Conservation (phyloP, 2,113 vertebrate species). For the Corythaeola cristata region DNA sequence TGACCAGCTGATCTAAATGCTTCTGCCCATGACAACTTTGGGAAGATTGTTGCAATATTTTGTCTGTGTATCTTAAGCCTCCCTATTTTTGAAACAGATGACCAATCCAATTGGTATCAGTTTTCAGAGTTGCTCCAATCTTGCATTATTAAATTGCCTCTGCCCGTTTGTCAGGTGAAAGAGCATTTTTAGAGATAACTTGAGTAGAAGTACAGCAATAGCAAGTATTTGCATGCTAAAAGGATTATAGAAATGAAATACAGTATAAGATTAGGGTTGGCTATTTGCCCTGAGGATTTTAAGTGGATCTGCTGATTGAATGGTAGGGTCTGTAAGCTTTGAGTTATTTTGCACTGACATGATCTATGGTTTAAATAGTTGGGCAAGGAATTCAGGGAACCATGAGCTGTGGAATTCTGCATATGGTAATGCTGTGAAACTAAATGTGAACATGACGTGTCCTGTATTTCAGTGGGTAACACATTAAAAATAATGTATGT, state of each 20-base stretch:
- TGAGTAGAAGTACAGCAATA: neutral
- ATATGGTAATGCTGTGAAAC: neutral
- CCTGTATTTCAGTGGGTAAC: neutral
- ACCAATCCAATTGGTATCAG: neutral
- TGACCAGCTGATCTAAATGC: neutral
- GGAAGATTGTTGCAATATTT: neutral
- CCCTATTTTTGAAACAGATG: neutral
- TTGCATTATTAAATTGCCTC: neutral
- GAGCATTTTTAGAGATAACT: neutral
- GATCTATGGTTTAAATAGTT: neutral
- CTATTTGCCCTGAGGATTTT: constrained; percentile 8
- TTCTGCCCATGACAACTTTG: neutral
- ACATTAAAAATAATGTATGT: neutral
- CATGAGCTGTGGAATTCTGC: neutral
- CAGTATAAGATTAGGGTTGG: neutral
- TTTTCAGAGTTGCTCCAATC: neutral
- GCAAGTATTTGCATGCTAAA: constrained; percentile 28
- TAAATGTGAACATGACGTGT: neutral
- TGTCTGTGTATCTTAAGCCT: neutral
- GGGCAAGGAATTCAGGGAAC: neutral
- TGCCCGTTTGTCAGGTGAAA: neutral
- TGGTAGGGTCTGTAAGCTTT: neutral
- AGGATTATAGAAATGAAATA: constrained; percentile 30
- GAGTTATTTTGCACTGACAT: constrained; percentile 2
- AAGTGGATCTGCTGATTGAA: constrained; percentile 24